phyloP scores from a whole-genome alignment of 2,888 invertebrate genomes.

The Allygus modestus region DNA sequence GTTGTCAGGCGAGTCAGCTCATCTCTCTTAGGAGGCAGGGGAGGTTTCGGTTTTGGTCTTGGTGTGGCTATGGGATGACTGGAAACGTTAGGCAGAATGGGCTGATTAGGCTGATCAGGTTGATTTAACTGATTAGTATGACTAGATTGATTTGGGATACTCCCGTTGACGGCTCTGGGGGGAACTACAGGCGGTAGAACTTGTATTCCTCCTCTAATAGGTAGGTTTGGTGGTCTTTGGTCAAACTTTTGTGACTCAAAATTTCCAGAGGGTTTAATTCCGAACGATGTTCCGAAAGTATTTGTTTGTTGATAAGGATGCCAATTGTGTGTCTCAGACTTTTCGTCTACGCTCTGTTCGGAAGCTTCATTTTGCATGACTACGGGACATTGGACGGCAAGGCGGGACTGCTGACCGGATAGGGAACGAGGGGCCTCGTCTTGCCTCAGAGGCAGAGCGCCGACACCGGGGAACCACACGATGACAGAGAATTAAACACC shows the following conservation, averaged over 20 bases:
- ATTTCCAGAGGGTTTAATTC: conserved; percentile 40
- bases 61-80: conserved; percentile 60
- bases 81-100: conserved; percentile 45
- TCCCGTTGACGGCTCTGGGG: conserved; percentile 59
- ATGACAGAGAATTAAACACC: conserved; percentile 63
- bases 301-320: conserved; percentile 53
- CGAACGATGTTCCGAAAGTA: conserved; percentile 54
- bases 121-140: neutral
- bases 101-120: conserved; percentile 31
- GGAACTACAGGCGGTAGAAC: conserved; percentile 68
- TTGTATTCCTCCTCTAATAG: conserved; percentile 67
- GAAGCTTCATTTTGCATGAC: conserved; percentile 65
- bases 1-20: conserved; percentile 70
- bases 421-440: conserved; percentile 67
- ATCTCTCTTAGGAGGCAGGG: conserved; percentile 70
- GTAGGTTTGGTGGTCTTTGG: conserved; percentile 55
- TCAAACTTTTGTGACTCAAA: conserved; percentile 59
- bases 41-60: conserved; percentile 69
- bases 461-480: conserved; percentile 72
- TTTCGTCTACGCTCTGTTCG: conserved; percentile 46
- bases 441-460: conserved; percentile 71
- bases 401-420: conserved; percentile 65
- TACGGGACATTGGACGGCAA: conserved; percentile 65
- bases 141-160: conserved; percentile 8
- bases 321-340: conserved; percentile 53